Conservation (phyloP, 2,888 invertebrate genomes). For the Euzetes globulus region DNA sequence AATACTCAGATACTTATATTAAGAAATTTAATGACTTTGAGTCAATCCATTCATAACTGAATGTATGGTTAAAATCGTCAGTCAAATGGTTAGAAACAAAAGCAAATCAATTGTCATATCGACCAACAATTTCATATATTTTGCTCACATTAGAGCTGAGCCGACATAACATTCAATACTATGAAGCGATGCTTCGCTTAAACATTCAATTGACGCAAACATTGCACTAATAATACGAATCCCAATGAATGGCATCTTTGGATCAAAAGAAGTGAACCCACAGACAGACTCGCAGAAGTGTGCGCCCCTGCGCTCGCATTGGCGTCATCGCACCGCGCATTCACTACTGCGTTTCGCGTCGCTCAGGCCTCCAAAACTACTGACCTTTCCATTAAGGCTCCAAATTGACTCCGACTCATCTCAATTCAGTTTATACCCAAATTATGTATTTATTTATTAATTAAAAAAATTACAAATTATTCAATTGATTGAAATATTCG, state of each 20-base stretch:
- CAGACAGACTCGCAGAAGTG: not conserved
- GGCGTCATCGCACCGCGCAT: not conserved
- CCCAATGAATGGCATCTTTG: constrained; percentile 22
- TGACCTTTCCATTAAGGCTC: not conserved
- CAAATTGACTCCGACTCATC: too few species aligned
- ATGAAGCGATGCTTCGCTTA: constrained; percentile 20
- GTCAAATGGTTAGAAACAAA: not conserved
- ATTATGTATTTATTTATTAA: not conserved
- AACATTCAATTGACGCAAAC: constrained; percentile 28
- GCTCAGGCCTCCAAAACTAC: too few species aligned
- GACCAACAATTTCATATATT: not conserved
- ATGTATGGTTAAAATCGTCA: not conserved
- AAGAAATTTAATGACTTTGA: not conserved
- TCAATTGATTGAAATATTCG: too few species aligned
- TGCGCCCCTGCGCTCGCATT: not conserved
- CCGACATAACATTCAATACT: not conserved
- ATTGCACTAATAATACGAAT: constrained; percentile 21
- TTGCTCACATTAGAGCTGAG: too few species aligned
- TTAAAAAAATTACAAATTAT: not conserved
- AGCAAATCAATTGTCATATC: not conserved
- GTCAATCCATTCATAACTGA: not conserved
- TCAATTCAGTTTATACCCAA: not conserved
- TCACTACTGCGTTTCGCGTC: not conserved
- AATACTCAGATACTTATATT: not conserved
- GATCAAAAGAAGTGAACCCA: constrained; percentile 4